phyloP scores from a whole-genome alignment of 2,797 vertebrate genomes.

The Momotus momota region DNA sequence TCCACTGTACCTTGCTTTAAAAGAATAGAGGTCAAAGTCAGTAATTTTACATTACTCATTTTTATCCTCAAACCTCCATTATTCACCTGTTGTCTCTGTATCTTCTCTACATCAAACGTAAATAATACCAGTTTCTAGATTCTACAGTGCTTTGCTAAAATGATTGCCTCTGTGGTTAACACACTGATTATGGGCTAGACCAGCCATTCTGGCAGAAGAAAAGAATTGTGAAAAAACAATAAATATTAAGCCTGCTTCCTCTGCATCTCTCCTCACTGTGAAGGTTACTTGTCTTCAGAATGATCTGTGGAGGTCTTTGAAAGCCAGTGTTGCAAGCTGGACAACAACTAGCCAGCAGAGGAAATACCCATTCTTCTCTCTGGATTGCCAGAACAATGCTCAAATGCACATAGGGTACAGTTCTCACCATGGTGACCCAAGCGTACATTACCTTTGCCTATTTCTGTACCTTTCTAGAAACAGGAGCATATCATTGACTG shows the following conservation, averaged over 20 bases:
- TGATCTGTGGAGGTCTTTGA: background rate
- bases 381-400: background rate
- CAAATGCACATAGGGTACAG: rapidly evolving
- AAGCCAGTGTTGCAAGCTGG: background rate
- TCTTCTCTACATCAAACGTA: background rate
- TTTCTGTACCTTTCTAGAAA: background rate
- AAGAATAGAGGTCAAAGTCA: background rate
- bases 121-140: background rate
- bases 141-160: background rate
- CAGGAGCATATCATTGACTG: background rate
- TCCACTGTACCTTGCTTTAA: background rate
- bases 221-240: background rate
- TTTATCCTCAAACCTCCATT: background rate
- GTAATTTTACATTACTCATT: background rate
- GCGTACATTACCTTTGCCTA: background rate
- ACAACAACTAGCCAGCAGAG: background rate
- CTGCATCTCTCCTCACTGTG: background rate
- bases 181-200: background rate
- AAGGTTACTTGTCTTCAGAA: background rate
- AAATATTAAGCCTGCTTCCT: background rate
- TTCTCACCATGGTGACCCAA: background rate
- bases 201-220: background rate
- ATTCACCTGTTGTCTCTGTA: background rate
- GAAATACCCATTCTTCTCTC: background rate
- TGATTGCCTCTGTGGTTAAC: background rate